These are phyloP conservation scores for Apamea crenata DNA, from an alignment of 2,888 invertebrate species.

Conservation along the genomic window DNA sequence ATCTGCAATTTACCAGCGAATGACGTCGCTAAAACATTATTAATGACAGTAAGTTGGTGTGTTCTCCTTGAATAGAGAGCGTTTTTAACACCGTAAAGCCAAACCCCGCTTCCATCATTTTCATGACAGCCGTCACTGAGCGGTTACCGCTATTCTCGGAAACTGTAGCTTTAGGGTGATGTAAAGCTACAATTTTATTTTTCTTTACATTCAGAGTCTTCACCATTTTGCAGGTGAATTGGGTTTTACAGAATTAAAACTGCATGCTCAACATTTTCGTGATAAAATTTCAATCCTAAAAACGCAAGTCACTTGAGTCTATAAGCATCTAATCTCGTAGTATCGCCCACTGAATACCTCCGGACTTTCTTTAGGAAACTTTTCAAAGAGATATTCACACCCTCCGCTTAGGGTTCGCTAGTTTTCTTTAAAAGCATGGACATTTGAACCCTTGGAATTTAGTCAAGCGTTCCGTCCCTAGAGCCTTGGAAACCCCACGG, in stretches of 20 bases:
- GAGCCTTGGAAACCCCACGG: slow-evolving; percentile 81
- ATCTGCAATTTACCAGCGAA: not conserved
- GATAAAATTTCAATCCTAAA: slow-evolving; percentile 50
- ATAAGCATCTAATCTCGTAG: slow-evolving; percentile 54
- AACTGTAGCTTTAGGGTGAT: too few relatives aligned
- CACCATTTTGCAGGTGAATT: not conserved
- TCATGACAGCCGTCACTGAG: too few relatives aligned
- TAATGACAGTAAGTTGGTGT: not conserved
- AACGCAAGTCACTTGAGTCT: slow-evolving; percentile 56
- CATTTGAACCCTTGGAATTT: slow-evolving; percentile 85
- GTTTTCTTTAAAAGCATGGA: slow-evolving; percentile 87
- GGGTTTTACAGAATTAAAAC: not conserved
- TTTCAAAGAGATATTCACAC: slow-evolving; percentile 86
- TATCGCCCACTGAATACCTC: slow-evolving; percentile 60
- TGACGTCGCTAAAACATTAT: not conserved
- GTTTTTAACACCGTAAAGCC: not conserved
- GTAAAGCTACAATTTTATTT: not conserved
- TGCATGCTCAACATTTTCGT: not conserved
- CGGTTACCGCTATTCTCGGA: too few relatives aligned
- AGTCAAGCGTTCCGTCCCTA: slow-evolving; percentile 86
- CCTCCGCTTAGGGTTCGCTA: slow-evolving; percentile 81
- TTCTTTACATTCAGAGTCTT: not conserved
- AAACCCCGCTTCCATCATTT: not conserved
- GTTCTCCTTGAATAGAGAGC: not conserved
- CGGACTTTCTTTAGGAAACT: slow-evolving; percentile 65